Percentiles rank a stretch among this genome's conserved stretches.
These are phyloP conservation scores for Maniola jurtina DNA, from an alignment of 1,140 invertebrate genomes.

Conservation along the genomic window DNA sequence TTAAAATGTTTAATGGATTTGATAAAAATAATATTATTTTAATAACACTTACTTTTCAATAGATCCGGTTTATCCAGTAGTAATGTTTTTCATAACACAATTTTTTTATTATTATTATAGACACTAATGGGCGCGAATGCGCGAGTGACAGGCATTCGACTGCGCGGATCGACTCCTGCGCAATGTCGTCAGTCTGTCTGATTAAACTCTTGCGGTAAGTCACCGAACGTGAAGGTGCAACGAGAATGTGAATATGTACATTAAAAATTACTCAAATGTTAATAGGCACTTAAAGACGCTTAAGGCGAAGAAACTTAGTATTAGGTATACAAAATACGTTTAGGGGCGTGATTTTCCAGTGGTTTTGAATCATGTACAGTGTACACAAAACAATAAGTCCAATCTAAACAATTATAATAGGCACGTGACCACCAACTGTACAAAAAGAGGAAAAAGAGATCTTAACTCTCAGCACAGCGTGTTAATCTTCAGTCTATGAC, in stretches of 20 bases:
- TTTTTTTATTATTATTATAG: neutral
- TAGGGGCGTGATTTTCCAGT: no score
- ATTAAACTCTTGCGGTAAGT: constrained; percentile 9
- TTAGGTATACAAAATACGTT: no score
- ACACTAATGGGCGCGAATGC: constrained; percentile 7
- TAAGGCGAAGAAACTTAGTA: no score
- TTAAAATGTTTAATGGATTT: neutral
- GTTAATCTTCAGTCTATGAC: no score
- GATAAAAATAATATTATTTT: constrained; percentile 1
- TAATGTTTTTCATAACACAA: constrained; percentile 18
- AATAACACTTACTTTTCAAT: constrained; percentile 9
- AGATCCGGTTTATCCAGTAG: constrained; percentile 2
- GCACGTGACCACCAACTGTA: no score
- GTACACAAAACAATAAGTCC: no score
- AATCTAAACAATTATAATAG: no score
- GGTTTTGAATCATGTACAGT: no score
- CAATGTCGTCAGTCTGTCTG: constrained; percentile 22
- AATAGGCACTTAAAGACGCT: no score
- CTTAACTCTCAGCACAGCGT: no score
- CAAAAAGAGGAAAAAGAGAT: no score
- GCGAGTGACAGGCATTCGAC: constrained; percentile 17
- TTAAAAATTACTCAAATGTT: no score
- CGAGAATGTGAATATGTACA: neutral
- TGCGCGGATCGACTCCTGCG: constrained; percentile 13
- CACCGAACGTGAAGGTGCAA: constrained; percentile 18